These are phyloP conservation scores for Bungarus multicinctus DNA, from an alignment of 2,113 vertebrate species.

Conservation along the genomic window DNA sequence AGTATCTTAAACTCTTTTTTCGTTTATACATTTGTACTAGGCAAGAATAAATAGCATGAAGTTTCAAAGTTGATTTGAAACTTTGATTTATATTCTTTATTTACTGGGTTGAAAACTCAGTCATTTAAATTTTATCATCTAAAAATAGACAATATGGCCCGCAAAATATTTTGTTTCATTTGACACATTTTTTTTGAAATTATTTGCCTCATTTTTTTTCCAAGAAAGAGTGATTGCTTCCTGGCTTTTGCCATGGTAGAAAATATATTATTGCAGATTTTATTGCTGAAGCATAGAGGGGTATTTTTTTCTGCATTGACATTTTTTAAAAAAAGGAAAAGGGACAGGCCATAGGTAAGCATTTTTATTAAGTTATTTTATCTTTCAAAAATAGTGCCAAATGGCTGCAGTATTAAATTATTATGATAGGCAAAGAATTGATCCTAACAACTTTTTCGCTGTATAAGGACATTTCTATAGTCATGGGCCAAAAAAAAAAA, in stretches of 20 bases:
- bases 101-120: background rate
- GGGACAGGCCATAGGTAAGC: constrained; percentile 12
- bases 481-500: background rate
- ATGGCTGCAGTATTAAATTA: constrained; percentile 12
- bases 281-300: background rate
- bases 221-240: background rate
- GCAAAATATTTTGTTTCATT: background rate
- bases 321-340: constrained; percentile 12
- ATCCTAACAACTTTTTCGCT: background rate
- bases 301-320: constrained; percentile 7
- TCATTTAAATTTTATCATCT: background rate
- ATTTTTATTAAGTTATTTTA: constrained; percentile 28
- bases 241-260: background rate
- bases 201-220: background rate
- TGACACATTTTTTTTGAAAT: background rate
- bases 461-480: constrained; percentile 9
- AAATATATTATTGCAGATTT: constrained; percentile 10
- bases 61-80: background rate
- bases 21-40: background rate
- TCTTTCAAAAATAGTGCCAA: constrained; percentile 3
- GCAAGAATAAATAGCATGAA: background rate
- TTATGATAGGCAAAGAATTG: constrained; percentile 9
- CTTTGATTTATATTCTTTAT: background rate
- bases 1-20: background rate
- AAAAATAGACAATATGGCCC: background rate